Evolutionary conservation across 2,113 vertebrate genomes (phyloP).

Genomic region (Penelope pileata): DNA sequence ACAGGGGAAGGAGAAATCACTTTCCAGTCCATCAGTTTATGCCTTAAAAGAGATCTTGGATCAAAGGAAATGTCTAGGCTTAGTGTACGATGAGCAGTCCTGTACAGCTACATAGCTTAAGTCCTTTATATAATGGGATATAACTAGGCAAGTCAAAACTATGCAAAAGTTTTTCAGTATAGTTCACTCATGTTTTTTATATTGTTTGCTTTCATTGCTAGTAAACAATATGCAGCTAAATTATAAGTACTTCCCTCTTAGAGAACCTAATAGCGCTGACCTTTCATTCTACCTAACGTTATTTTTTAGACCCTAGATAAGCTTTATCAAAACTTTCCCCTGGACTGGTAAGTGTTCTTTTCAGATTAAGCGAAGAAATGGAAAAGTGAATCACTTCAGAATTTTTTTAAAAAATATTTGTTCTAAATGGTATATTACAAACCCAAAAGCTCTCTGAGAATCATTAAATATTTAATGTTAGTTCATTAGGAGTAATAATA

Average conservation of each 20-base stretch:
- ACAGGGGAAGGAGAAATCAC: background rate
- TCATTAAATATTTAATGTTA: constrained; percentile 74
- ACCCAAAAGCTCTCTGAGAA: constrained; percentile 38
- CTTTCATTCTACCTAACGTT: background rate
- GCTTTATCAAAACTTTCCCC: background rate
- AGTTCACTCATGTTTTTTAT: background rate
- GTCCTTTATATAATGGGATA: background rate
- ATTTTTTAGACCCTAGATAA: background rate
- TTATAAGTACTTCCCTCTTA: background rate
- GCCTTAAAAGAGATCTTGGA: background rate
- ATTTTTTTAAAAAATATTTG: background rate
- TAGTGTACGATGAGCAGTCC: background rate
- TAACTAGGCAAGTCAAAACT: background rate
- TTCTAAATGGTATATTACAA: background rate
- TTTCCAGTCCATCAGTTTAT: background rate
- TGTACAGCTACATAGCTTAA: background rate
- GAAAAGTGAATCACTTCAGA: background rate
- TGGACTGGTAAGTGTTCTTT: background rate
- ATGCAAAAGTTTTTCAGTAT: background rate
- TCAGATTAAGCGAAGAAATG: background rate
- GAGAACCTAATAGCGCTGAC: background rate
- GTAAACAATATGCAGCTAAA: background rate
- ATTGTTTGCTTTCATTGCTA: background rate
- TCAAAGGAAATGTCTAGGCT: background rate
- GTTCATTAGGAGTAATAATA: background rate